These are phyloP conservation scores for Triplophysa dalaica DNA, from an alignment of 2,113 vertebrate genomes.

Conservation along the genomic window DNA sequence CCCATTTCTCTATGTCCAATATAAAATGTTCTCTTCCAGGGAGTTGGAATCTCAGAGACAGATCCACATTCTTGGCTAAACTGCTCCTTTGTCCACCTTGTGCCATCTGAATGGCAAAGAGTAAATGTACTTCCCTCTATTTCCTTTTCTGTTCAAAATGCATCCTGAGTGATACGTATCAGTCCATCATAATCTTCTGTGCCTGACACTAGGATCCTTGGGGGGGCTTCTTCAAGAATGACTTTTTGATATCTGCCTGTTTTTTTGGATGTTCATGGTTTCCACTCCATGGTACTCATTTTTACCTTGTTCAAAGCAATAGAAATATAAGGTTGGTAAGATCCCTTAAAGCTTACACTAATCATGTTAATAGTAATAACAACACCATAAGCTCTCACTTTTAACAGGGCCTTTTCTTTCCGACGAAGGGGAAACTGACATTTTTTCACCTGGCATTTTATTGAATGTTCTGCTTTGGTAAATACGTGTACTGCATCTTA, in stretches of 20 bases:
- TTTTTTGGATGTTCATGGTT: background rate
- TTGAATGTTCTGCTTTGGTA: background rate
- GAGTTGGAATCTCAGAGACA: background rate
- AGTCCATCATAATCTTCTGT: too few species aligned
- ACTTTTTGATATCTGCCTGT: too few species aligned
- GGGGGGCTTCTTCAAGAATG: too few species aligned
- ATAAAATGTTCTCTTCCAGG: conserved; percentile 12
- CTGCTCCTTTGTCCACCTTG: conserved; percentile 16
- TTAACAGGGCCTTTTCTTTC: background rate
- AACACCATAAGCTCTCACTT: background rate
- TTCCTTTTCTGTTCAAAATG: conserved; percentile 1
- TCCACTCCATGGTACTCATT: background rate
- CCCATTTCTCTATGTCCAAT: conserved; percentile 22
- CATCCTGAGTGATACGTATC: background rate
- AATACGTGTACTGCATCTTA: conserved; percentile 7
- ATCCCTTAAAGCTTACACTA: background rate
- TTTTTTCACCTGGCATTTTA: background rate
- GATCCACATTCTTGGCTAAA: conserved; percentile 5
- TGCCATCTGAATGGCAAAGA: conserved; percentile 27
- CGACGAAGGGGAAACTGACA: background rate
- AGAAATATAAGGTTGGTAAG: background rate
- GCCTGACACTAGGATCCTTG: too few species aligned
- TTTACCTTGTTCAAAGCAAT: conserved; percentile 6
- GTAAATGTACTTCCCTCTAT: conserved; percentile 13
- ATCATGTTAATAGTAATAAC: background rate